These are phyloP conservation scores for Alosa alosa DNA, from an alignment of 2,113 vertebrate genomes.

Conservation along the genomic window DNA sequence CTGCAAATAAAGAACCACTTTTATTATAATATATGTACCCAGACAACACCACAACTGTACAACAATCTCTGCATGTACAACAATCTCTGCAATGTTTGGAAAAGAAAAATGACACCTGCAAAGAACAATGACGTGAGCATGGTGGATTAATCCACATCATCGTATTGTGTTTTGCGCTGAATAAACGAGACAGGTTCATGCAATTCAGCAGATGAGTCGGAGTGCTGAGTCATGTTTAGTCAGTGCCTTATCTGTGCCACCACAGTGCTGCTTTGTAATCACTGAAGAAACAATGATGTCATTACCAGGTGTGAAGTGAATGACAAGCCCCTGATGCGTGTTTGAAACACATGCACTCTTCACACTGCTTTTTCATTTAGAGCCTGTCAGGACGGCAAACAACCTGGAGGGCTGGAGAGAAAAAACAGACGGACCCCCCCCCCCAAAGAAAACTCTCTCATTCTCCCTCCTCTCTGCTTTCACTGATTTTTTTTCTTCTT, in stretches of 20 bases:
- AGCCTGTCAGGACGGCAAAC: slow-evolving; percentile 24
- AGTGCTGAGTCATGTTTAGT: slow-evolving; percentile 29
- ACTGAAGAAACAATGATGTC: slow-evolving; percentile 27
- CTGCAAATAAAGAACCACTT: too few species aligned
- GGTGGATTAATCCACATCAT: not conserved
- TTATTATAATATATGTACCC: too few species aligned
- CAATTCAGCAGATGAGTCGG: not conserved
- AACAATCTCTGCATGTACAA: not conserved
- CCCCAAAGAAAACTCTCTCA: not conserved
- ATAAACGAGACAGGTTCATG: not conserved
- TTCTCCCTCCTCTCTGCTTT: not conserved
- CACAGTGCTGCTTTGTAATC: not conserved
- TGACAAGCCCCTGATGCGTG: slow-evolving; percentile 28
- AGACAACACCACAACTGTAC: too few species aligned
- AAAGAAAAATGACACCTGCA: not conserved
- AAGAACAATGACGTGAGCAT: not conserved
- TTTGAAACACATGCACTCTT: slow-evolving; percentile 27
- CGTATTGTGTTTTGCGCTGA: not conserved
- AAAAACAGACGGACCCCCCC: too few species aligned
- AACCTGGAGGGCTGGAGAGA: slow-evolving; percentile 36
- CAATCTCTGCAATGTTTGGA: not conserved
- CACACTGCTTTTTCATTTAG: slow-evolving; percentile 23
- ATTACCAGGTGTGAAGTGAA: slow-evolving; percentile 37
- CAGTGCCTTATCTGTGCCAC: slow-evolving; percentile 21
- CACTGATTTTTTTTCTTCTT: not conserved